Evolutionary conservation across 2,888 invertebrate genomes (phyloP).

Genomic region (Drosophila nigricruria): DNA sequence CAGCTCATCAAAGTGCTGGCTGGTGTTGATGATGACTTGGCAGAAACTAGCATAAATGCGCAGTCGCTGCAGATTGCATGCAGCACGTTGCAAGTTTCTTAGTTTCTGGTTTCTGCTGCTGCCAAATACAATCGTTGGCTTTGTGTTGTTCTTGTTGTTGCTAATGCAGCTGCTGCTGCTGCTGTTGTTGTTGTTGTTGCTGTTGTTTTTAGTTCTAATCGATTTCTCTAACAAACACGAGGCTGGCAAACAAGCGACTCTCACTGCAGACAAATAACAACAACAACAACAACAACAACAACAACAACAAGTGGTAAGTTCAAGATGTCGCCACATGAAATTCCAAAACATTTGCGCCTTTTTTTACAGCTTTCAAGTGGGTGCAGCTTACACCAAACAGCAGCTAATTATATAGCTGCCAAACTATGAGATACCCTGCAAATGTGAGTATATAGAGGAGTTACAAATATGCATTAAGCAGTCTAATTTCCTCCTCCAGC

Average conservation of each 20-base stretch:
- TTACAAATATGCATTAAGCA: too few species aligned
- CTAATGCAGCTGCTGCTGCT: conserved; percentile 23
- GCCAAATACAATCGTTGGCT: conserved; percentile 60
- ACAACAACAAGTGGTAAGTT: conserved; percentile 57
- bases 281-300: conserved; percentile 28
- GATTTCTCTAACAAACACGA: conserved; percentile 80
- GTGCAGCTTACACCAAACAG: conserved; percentile 62
- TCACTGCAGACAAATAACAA: conserved; percentile 60
- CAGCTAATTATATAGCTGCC: conserved; percentile 27
- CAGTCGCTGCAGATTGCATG: conserved; percentile 32
- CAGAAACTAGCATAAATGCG: conserved; percentile 50
- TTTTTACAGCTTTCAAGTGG: conserved; percentile 79
- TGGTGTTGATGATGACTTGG: conserved; percentile 59
- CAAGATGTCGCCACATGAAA: conserved; percentile 72
- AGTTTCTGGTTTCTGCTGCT: conserved; percentile 37
- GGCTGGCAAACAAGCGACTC: conserved; percentile 70
- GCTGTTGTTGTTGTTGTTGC: conserved; percentile 52
- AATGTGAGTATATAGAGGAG: background rate
- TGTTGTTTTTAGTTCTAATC: conserved; percentile 75
- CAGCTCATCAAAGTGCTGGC: conserved; percentile 73
- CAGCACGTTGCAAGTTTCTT: conserved; percentile 28
- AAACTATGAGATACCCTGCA: conserved; percentile 36
- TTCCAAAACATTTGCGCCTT: conserved; percentile 73
- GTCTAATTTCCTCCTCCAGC: too few species aligned
- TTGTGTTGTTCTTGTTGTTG: conserved; percentile 50